Conservation (phyloP, 2,797 vertebrate species). For the Sardinella longiceps region DNA sequence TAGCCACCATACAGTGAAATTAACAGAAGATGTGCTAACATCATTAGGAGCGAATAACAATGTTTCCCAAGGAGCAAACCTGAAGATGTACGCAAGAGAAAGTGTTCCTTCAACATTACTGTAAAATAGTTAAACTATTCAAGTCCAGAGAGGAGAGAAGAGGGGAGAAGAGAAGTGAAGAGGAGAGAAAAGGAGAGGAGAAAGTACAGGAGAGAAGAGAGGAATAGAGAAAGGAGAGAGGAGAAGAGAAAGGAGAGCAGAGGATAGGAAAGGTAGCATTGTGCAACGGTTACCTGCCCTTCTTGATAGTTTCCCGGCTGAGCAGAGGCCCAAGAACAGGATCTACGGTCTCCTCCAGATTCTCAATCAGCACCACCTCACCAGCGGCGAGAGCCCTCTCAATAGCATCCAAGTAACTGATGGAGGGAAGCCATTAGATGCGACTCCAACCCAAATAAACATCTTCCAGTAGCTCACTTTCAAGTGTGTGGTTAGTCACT, state of each 20-base stretch:
- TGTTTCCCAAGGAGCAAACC: no score
- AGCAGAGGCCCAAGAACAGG: conserved; percentile 92
- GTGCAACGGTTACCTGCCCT: conserved; percentile 80
- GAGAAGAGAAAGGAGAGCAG: not conserved
- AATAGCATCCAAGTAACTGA: conserved; percentile 86
- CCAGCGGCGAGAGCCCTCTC: conserved; percentile 86
- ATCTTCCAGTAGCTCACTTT: not conserved
- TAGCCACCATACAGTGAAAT: no score
- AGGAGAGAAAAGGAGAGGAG: no score
- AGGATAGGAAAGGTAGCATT: not conserved
- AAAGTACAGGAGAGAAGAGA: no score
- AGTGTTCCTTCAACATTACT: no score
- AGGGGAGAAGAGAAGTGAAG: no score
- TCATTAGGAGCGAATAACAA: no score
- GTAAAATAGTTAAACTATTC: no score
- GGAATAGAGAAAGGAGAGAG: not conserved
- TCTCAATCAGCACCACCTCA: conserved; percentile 89
- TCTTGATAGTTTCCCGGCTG: conserved; percentile 92
- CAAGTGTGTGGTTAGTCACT: no score
- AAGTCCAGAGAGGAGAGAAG: no score
- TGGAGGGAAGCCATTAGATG: conserved; percentile 18
- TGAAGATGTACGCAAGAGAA: no score
- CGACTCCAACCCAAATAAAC: not conserved
- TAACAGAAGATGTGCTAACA: no score
- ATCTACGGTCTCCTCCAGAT: conserved; percentile 88